These are phyloP conservation scores for Odontesthes bonariensis DNA, from an alignment of 2,113 vertebrate species.

Conservation along the genomic window DNA sequence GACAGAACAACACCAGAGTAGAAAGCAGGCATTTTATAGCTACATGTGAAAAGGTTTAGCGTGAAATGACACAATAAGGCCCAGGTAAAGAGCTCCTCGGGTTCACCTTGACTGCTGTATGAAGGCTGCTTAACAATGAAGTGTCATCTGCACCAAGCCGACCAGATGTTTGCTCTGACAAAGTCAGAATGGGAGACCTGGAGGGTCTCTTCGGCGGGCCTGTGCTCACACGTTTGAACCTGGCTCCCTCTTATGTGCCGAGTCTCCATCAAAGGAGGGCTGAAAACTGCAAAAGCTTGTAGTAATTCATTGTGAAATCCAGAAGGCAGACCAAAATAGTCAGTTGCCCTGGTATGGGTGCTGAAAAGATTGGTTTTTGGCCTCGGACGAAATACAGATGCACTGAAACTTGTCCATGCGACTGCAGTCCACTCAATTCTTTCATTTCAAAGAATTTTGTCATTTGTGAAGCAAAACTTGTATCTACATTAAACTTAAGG, in stretches of 20 bases:
- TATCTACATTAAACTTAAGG: no score
- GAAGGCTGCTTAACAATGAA: constrained; percentile 52
- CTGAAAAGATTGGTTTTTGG: neutral
- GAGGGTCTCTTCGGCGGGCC: constrained; percentile 46
- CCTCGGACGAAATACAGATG: neutral
- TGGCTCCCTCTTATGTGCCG: neutral
- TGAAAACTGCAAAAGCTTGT: constrained; percentile 10
- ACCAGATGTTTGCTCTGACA: constrained; percentile 73
- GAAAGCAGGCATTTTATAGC: no score
- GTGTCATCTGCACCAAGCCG: constrained; percentile 41
- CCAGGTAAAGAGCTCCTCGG: constrained; percentile 3
- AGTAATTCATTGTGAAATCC: constrained; percentile 21
- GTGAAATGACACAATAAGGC: neutral
- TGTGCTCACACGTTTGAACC: constrained; percentile 61
- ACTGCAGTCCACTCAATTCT: no score
- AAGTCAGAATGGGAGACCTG: constrained; percentile 49
- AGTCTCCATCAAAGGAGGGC: neutral
- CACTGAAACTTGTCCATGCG: no score
- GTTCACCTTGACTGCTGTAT: constrained; percentile 31
- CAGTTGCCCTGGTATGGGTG: neutral
- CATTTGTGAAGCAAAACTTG: no score
- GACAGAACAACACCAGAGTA: no score
- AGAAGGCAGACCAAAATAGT: constrained; percentile 11
- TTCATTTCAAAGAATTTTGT: no score
- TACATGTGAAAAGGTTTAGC: neutral